Evolutionary conservation across 2,113 vertebrate species (phyloP).

Genomic region (Datnioides undecimradiatus): DNA sequence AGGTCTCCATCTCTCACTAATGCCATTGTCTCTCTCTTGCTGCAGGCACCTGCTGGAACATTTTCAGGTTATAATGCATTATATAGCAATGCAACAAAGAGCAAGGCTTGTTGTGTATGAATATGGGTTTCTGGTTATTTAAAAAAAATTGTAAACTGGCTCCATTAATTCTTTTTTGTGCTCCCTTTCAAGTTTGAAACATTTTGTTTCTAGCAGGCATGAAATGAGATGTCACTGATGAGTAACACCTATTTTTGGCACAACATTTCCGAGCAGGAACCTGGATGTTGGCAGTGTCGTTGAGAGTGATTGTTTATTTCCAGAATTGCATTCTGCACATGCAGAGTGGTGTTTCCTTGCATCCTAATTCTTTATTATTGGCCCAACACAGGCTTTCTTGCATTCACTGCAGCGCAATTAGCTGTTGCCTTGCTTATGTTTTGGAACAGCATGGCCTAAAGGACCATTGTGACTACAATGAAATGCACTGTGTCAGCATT

Average conservation of each 20-base stretch:
- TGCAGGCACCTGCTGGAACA: conserved; percentile 30
- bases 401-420: conserved; percentile 64
- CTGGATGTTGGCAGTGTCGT: background rate
- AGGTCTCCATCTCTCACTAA: conserved; percentile 3
- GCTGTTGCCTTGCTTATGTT: conserved; percentile 61
- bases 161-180: background rate
- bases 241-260: conserved; percentile 19
- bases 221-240: conserved; percentile 32
- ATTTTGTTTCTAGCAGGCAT: conserved; percentile 8
- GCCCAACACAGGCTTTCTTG: conserved; percentile 27
- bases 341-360: conserved; percentile 10
- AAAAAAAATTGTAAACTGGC: no score
- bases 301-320: conserved; percentile 2
- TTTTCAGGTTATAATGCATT: conserved; percentile 26
- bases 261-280: background rate
- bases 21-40: conserved; percentile 12
- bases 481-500: conserved; percentile 77
- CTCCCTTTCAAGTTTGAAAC: conserved; percentile 14
- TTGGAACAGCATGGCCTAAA: conserved; percentile 55
- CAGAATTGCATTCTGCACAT: background rate
- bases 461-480: conserved; percentile 50
- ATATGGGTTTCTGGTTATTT: background rate
- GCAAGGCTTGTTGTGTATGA: conserved; percentile 19
- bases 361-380: conserved; percentile 41
- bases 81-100: conserved; percentile 25